Base-by-base conservation (phyloP, 2,888 invertebrate genomes). In the Volucella inanis region DNA sequence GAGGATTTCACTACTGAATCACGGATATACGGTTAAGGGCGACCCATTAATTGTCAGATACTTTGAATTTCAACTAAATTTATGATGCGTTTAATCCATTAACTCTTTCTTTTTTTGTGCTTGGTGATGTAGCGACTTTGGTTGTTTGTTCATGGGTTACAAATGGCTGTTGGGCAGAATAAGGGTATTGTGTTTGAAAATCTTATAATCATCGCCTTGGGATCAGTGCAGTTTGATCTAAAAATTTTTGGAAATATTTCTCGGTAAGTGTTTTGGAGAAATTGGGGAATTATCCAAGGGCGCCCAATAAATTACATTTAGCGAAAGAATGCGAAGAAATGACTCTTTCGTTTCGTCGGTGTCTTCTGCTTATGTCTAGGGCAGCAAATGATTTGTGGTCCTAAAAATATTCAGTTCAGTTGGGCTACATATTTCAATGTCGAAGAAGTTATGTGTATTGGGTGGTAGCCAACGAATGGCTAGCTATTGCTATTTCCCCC, bases 1-100 rank as follows among this genome's bases (percentile, higher is more conserved):
- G 22, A 3, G 2, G 4, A 3, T 22, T 3, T 22, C 4, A 22
- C 22, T 22, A 3, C 22, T 4, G 15, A 14, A 18, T 18, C 31
- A 11, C 41, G 38, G 71, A 14, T 15, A 22, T 38, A 10, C 52
- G 57, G 15, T 3, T 49, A 52, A 10, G 41, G 39, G 45, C n/a
- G 9, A 67, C 18, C 70, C 84, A 84, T 84, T 75, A 80, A 76
- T 85, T 80, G 67, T 71, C 76, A 55, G 76, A 80, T 71, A 67
- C 57, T 80, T 80, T 67, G 80, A 67, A 85, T 84, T 79, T 79
- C 64, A 79, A 62, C 54, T 67, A 65, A 85, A 85, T 85, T 80
- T 76, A 80, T 85, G 80, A 80, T 71, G 76, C 84, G 80, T 85
- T 76, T 59, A 76, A 80, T 80, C 70, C 76, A 71, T 85, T 85